phyloP scores from a whole-genome alignment of 2,888 invertebrate genomes.

The Epinotia nisella region DNA sequence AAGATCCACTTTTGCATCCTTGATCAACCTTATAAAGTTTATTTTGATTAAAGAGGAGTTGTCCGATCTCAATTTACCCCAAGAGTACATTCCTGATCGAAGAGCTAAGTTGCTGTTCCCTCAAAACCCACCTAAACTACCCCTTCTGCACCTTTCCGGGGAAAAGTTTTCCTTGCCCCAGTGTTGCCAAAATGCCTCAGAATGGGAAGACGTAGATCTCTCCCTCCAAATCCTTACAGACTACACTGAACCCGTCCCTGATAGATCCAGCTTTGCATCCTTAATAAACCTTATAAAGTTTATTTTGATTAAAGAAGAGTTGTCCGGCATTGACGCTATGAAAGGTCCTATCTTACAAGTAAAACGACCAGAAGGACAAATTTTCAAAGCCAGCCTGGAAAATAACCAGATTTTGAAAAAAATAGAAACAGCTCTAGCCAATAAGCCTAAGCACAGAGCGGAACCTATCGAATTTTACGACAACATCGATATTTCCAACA shows the following conservation, averaged over 20 bases:
- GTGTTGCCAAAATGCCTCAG: slow-evolving; percentile 27
- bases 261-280: slow-evolving; percentile 28
- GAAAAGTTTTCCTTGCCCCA: slow-evolving; percentile 34
- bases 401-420: slow-evolving; percentile 20
- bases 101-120: neutral
- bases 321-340: slow-evolving; percentile 22
- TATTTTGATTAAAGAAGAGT: slow-evolving; percentile 38
- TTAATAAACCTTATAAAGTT: slow-evolving; percentile 38
- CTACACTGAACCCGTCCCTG: slow-evolving; percentile 12
- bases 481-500: slow-evolving; percentile 41
- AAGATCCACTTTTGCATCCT: slow-evolving; percentile 25
- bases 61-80: slow-evolving; percentile 11
- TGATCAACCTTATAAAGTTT: slow-evolving; percentile 38
- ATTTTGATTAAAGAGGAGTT: slow-evolving; percentile 40
- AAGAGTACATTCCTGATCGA: slow-evolving; percentile 15
- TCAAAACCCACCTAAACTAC: slow-evolving; percentile 34
- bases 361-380: slow-evolving; percentile 5
- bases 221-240: slow-evolving; percentile 28
- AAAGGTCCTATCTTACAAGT: slow-evolving; percentile 11
- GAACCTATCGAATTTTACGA: slow-evolving; percentile 25
- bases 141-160: slow-evolving; percentile 13
- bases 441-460: slow-evolving; percentile 29
- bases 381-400: slow-evolving; percentile 18
- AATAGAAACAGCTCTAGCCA: slow-evolving; percentile 31
- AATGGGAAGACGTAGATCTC: slow-evolving; percentile 28